These are phyloP conservation scores for Jordanella pulchra DNA, from an alignment of 2,797 vertebrate species.

Conservation along the genomic window DNA sequence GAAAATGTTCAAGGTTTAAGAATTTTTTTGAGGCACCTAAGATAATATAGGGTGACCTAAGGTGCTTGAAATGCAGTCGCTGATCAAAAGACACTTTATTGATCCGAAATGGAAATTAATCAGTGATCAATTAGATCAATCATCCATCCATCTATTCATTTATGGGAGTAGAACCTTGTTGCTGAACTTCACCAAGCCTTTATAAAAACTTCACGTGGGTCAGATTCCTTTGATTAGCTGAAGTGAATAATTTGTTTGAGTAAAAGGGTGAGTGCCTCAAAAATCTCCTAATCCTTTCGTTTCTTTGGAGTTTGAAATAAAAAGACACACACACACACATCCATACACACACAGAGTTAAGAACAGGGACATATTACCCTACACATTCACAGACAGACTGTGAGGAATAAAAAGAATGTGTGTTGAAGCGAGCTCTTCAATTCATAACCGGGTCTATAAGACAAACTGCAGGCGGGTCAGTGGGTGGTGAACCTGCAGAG, in stretches of 20 bases:
- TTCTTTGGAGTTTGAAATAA: constrained; percentile 68
- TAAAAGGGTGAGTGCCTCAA: constrained; percentile 71
- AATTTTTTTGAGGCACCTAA: background rate
- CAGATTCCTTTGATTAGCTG: constrained; percentile 71
- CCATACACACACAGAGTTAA: constrained; percentile 4
- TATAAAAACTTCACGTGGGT: constrained; percentile 60
- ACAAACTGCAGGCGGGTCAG: constrained; percentile 50
- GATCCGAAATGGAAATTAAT: too few species aligned
- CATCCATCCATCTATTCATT: background rate
- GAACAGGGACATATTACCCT: constrained; percentile 14
- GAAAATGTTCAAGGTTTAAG: background rate
- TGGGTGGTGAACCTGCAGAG: constrained; percentile 49
- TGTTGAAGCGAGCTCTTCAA: constrained; percentile 60
- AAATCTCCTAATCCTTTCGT: constrained; percentile 65
- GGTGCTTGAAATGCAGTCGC: background rate
- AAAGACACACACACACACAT: constrained; percentile 31
- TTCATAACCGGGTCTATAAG: constrained; percentile 59
- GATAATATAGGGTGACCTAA: background rate
- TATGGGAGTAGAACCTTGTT: constrained; percentile 25
- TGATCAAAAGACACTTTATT: too few species aligned
- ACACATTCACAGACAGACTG: constrained; percentile 33
- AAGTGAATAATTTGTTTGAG: constrained; percentile 75
- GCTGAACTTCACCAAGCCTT: constrained; percentile 42
- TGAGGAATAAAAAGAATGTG: constrained; percentile 60
- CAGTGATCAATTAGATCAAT: too few species aligned